Conservation (phyloP, 2,797 vertebrate genomes). For the Spea hammondii region DNA sequence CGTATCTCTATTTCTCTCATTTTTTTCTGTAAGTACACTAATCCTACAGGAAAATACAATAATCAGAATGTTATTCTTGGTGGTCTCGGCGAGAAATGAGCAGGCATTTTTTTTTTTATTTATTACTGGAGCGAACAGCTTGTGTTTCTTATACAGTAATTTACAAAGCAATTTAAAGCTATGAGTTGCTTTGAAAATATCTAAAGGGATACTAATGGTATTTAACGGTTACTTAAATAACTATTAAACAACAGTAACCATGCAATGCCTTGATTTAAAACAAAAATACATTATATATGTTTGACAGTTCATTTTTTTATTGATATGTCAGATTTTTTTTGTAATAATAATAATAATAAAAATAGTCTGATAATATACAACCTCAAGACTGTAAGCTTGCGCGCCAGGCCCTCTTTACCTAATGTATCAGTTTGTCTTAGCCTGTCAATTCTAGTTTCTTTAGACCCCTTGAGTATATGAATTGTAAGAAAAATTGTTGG, state of each 20-base stretch:
- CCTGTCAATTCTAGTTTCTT: no score
- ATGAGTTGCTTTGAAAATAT: neutral
- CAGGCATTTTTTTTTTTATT: neutral
- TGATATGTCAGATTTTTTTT: no score
- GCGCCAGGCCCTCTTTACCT: no score
- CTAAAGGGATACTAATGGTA: neutral
- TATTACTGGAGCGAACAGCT: neutral
- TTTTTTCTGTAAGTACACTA: neutral
- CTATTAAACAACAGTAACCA: neutral
- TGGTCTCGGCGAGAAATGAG: neutral
- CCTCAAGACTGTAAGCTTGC: no score
- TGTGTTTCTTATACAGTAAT: conserved; percentile 3
- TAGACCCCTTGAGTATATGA: no score
- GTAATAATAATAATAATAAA: no score
- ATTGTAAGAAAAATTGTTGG: no score
- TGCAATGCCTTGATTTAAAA: neutral
- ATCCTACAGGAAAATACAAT: conserved; percentile 1
- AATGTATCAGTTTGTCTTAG: no score
- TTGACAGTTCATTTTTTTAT: no score
- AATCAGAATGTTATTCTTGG: conserved; percentile 1
- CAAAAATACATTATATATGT: no score
- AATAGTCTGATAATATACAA: no score
- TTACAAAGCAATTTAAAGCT: neutral
- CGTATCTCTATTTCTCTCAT: neutral
- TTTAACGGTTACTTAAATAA: neutral